These are phyloP conservation scores for Istiophorus platypterus DNA, from an alignment of 2,113 vertebrate genomes.

Conservation along the genomic window DNA sequence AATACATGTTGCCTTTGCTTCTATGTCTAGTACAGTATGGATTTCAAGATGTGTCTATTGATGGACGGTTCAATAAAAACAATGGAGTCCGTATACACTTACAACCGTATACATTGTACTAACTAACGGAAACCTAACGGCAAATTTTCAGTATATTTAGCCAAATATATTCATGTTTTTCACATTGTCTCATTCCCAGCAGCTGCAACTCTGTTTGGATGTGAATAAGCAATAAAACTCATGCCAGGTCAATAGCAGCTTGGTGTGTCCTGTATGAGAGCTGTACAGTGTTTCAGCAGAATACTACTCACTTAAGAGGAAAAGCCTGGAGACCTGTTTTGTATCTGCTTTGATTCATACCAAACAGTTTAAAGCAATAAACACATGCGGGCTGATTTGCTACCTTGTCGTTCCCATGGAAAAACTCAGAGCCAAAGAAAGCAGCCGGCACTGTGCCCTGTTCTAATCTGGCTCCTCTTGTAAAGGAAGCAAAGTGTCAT, in stretches of 20 bases:
- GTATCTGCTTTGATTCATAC: conserved; percentile 10
- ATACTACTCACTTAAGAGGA: conserved; percentile 2
- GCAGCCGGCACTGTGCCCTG: background rate
- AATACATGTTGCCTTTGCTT: conserved; percentile 33
- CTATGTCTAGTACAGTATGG: conserved; percentile 37
- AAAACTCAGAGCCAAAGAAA: background rate
- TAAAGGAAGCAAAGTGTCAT: background rate
- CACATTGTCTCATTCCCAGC: background rate
- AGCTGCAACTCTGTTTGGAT: conserved; percentile 8
- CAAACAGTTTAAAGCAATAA: background rate
- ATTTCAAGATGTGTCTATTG: conserved; percentile 45
- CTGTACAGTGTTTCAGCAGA: conserved; percentile 8
- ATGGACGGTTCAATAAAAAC: conserved; percentile 41
- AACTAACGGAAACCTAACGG: background rate
- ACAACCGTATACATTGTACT: background rate
- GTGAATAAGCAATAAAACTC: background rate
- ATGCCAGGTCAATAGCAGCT: background rate
- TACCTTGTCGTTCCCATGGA: background rate
- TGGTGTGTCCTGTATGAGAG: background rate
- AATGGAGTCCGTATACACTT: background rate
- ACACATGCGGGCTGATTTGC: conserved; percentile 10
- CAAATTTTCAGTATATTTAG: background rate
- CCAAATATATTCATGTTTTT: background rate
- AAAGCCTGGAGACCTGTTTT: conserved; percentile 5
- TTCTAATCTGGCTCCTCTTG: background rate